Evolutionary conservation across 2,797 vertebrate species (phyloP).

Genomic region (Characodon lateralis): DNA sequence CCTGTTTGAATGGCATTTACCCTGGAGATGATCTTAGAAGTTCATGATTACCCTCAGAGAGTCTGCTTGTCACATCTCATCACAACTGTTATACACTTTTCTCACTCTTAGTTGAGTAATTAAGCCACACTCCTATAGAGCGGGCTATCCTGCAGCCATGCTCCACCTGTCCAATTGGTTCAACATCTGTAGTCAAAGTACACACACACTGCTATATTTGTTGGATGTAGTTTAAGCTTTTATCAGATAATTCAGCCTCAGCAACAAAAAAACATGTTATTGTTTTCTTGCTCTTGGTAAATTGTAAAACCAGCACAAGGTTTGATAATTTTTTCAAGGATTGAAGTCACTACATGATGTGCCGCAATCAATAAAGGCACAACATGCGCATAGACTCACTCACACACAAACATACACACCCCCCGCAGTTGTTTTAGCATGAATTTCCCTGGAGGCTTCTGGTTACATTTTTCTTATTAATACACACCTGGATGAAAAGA

Average conservation of each 20-base stretch:
- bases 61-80: constrained; percentile 22
- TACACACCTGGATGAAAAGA: constrained; percentile 1
- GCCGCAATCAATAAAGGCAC: neutral
- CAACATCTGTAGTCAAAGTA: neutral
- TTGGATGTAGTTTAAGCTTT: neutral
- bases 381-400: neutral
- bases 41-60: constrained; percentile 13
- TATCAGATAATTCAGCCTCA: neutral
- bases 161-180: neutral
- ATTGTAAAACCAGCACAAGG: neutral
- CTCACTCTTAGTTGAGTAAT: constrained; percentile 18
- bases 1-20: constrained; percentile 1
- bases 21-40: neutral
- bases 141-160: neutral
- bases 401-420: neutral
- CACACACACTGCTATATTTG: neutral
- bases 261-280: neutral
- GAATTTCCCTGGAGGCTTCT: neutral
- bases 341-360: neutral
- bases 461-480: constrained; percentile 1
- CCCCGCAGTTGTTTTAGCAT: neutral
- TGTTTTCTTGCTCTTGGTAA: neutral
- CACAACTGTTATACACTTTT: constrained; percentile 15
- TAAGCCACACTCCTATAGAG: neutral
- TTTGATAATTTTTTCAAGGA: neutral